Base-by-base conservation (phyloP, 2,797 vertebrate genomes). In the Cuculus canorus region DNA sequence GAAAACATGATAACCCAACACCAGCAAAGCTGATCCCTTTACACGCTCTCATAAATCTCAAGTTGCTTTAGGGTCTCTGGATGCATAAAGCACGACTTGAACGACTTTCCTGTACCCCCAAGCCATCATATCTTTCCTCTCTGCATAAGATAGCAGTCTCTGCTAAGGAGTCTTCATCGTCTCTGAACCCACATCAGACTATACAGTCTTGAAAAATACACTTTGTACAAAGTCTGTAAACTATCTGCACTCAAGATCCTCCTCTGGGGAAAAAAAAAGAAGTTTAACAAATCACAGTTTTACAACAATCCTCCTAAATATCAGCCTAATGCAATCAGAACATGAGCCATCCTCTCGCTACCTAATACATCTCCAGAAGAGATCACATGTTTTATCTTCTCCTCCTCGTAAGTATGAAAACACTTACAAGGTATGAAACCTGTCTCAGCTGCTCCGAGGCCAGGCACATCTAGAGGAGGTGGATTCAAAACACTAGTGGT, bases 211-310 rank as follows among this genome's bases (percentile, higher is more conserved):
- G 43, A 61, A 54, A 78, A 66, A 2, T 5, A 24, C 33, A 13
- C 65, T 11, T 12, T 48, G 48, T 10, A 48, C 65, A 60, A 19
- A 2, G 1, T 41, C 57, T 52, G 9, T 17, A 10, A 48, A 37
- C 7, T 30, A 30, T 13, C 50, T 41, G 52, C 24, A 23, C 10
- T 81, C 2, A 0, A 0, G 19, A 9, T 41, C 33, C 43, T 79
- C 39, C 56, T 28, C 70, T 71, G 35, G 10, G 53, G 73, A 89
- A 82, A 9, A 57, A 53, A 48, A 23, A 30, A n/a, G 23, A 82
- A 75, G 30, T 37, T 18, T 32, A 23, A 43, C 7, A 43, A 25
- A 61, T 57, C 3, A 37, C 27, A 5, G 23, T 70, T 64, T 85
- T 39, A n/a, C 22, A 53, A 1, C 5, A 24, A 14, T 30, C 19